phyloP scores from a whole-genome alignment of 1,140 invertebrate species.

The Drosophila paulistorum region DNA sequence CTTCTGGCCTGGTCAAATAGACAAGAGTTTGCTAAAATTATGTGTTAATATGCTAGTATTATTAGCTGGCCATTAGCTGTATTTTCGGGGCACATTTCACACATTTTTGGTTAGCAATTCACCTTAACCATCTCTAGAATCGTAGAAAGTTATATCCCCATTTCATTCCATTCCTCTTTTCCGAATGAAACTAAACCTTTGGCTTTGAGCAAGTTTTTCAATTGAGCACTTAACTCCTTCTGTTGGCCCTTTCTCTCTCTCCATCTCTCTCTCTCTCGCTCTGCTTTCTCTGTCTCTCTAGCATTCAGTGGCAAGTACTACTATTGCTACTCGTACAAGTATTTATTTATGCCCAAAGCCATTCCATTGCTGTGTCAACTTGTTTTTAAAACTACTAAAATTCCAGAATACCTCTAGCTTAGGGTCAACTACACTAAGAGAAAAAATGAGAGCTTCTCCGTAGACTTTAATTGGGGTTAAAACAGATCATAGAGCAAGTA shows the following conservation, averaged over 20 bases:
- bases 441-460: neutral
- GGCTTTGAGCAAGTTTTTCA: slow-evolving; percentile 57
- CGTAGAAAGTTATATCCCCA: too few species aligned
- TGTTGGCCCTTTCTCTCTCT: slow-evolving; percentile 4
- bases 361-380: slow-evolving; percentile 26
- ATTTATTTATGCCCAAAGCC: slow-evolving; percentile 12
- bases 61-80: slow-evolving; percentile 57
- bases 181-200: slow-evolving; percentile 13
- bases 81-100: too few species aligned
- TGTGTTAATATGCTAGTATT: slow-evolving; percentile 80
- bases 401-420: neutral
- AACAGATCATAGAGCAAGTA: too few species aligned
- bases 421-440: slow-evolving; percentile 7
- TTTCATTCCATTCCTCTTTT: neutral
- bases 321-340: slow-evolving; percentile 5
- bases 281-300: neutral
- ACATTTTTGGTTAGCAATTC: too few species aligned
- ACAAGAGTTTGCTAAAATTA: slow-evolving; percentile 69
- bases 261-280: neutral
- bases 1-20: slow-evolving; percentile 45
- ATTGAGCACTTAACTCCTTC: slow-evolving; percentile 49
- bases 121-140: too few species aligned
- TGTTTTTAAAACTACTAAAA: slow-evolving; percentile 15
- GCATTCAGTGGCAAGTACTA: neutral
- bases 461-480: too few species aligned